Evolutionary conservation across 2,113 vertebrate species (phyloP).

Genomic region (Macrotis lagotis): DNA sequence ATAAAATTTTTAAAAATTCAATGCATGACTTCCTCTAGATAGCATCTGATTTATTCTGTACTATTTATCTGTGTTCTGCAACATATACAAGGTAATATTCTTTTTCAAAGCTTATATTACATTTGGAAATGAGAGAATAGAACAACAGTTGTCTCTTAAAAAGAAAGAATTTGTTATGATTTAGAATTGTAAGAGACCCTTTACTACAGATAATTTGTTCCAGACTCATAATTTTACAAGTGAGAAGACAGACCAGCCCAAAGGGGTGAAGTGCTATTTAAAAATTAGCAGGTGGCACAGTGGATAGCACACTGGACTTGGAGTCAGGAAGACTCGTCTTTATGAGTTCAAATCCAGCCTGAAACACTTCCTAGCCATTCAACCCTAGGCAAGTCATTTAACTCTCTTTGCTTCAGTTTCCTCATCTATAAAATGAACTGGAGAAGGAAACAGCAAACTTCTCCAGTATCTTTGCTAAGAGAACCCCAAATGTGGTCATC

Average conservation of each 20-base stretch:
- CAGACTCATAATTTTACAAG: not conserved
- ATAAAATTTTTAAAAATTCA: slow-evolving; percentile 32
- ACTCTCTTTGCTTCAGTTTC: not conserved
- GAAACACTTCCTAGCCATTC: not conserved
- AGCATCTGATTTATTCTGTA: not conserved
- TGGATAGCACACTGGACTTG: not conserved
- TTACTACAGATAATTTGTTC: not conserved
- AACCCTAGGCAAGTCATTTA: not conserved
- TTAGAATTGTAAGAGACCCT: not conserved
- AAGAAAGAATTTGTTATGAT: not conserved
- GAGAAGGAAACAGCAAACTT: not conserved
- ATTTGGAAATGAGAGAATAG: not conserved
- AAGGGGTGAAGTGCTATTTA: not conserved
- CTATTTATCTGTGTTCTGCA: not conserved
- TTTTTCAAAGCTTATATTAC: not conserved
- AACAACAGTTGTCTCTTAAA: not conserved
- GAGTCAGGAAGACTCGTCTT: not conserved
- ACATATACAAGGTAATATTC: not conserved
- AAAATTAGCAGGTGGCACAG: not conserved
- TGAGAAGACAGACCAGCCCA: not conserved
- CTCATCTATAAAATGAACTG: not conserved
- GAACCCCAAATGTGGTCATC: not conserved
- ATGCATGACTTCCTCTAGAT: not conserved
- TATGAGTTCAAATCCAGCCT: not conserved
- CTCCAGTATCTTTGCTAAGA: not conserved